phyloP scores from a whole-genome alignment of 2,888 invertebrate species.

The Orchestes rusci region DNA sequence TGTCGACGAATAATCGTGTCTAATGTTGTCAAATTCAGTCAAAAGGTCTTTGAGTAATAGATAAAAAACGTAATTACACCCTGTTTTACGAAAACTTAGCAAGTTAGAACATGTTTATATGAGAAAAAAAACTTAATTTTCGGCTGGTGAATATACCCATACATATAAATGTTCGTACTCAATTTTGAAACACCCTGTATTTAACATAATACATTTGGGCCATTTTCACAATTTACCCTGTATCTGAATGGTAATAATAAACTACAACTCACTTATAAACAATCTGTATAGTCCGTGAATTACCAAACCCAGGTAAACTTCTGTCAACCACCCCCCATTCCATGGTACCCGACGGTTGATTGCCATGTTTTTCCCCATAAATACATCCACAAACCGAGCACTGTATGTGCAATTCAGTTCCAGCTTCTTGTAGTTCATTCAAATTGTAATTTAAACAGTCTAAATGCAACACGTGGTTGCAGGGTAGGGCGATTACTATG shows the following conservation, averaged over 20 bases:
- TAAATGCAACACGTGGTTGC: constrained; percentile 74
- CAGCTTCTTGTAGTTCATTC: constrained; percentile 52
- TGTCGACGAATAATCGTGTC: too few relatives aligned
- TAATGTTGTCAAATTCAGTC: too few relatives aligned
- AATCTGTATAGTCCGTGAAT: constrained; percentile 71
- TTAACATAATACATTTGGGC: too few relatives aligned
- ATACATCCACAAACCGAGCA: constrained; percentile 82
- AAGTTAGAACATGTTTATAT: neutral
- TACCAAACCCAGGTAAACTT: constrained; percentile 61
- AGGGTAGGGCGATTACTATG: constrained; percentile 59
- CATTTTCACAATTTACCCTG: too few relatives aligned
- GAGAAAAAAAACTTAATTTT: constrained; percentile 1
- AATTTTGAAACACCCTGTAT: too few relatives aligned
- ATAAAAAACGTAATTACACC: too few relatives aligned
- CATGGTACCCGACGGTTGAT: constrained; percentile 78
- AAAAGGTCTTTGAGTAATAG: too few relatives aligned
- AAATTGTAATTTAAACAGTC: constrained; percentile 73
- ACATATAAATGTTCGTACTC: too few relatives aligned
- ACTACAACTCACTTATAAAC: constrained; percentile 60
- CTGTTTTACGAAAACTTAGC: neutral
- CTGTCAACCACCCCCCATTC: constrained; percentile 68
- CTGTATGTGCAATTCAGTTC: constrained; percentile 60
- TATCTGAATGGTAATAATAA: constrained; percentile 1
- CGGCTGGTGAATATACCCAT: too few relatives aligned
- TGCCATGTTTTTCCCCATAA: constrained; percentile 73